Evolutionary conservation across 2,113 vertebrate genomes (phyloP), one percentile per base, ranked within the genome.

Genomic region (Tetrax tetrax): DNA sequence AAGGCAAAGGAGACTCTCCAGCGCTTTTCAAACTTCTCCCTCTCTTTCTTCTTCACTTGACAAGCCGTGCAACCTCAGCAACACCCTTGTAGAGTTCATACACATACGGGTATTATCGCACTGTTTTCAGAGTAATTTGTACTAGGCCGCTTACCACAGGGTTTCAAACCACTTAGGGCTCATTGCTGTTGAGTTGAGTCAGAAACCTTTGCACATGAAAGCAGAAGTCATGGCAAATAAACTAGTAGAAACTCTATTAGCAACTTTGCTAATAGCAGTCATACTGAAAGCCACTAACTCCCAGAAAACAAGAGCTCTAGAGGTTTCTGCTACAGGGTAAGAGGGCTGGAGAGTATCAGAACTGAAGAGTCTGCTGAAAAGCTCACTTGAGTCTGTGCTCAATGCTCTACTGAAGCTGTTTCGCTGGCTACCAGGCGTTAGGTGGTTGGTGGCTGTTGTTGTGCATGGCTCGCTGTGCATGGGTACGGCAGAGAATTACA

Each of bases 11-110:
- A 87, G 38, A 82, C 43, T 76, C 31, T 63, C 33, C 8, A 53
- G 57, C 33, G 43, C 31, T 71, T 35, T 75, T 41, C 78, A 60
- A 35, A 53, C 21, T 41, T 66, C 21, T 50, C 47, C 48, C 61
- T 12, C 14, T 77, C 38, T 72, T 61, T 15, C 21, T 86, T 37
- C 56, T 68, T 64, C 57, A 17, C 33, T 9, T 22, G 45, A n/a
- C n/a, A 87, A 92, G 51, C n/a, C 33, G 33, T 7, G 23, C 50
- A 48, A n/a, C 47, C 87, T 72, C 90, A 85, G 53, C 27, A 50
- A 41, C 24, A 27, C 0, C 0, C 37, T 68, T 29, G 11, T 57
- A 1, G 25, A 45, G 33, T 68, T 89, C 19, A n/a, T 54, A 53
- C 25, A 51, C 27, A 17, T 12, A 16, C 0, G 29, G 50, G 54